Evolutionary conservation across 1,140 invertebrate genomes (phyloP).

Genomic region (Phymorhynchus buccinoides): DNA sequence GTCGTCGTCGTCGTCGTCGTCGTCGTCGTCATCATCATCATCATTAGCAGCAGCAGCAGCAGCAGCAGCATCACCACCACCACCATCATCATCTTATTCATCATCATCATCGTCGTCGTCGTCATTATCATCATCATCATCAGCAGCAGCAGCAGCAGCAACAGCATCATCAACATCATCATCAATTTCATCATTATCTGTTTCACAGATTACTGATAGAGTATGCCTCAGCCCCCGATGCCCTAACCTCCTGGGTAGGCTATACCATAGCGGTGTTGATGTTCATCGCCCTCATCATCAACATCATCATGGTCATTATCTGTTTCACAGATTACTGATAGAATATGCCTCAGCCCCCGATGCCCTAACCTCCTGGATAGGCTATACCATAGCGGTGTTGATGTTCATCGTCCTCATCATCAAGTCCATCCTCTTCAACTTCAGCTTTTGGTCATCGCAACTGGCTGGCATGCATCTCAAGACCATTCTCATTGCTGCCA

Average conservation of each 20-base stretch:
- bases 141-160: too few relatives aligned
- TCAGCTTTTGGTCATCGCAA: slow-evolving; percentile 65
- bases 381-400: slow-evolving; percentile 83
- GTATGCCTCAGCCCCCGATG: slow-evolving; percentile 28
- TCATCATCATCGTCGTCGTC: too few relatives aligned
- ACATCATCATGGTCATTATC: not conserved
- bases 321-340: slow-evolving; percentile 36
- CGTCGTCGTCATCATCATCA: too few relatives aligned
- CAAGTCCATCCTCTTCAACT: slow-evolving; percentile 85
- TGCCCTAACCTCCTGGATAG: slow-evolving; percentile 80
- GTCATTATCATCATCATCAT: not conserved
- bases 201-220: slow-evolving; percentile 37
- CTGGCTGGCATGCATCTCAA: slow-evolving; percentile 90
- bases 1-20: too few relatives aligned
- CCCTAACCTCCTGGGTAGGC: slow-evolving; percentile 82
- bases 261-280: slow-evolving; percentile 84
- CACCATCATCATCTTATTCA: too few relatives aligned
- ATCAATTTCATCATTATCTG: not conserved
- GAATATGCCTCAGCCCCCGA: slow-evolving; percentile 31
- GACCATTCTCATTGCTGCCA: slow-evolving; percentile 91
- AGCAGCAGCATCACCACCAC: too few relatives aligned
- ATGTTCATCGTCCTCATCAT: slow-evolving; percentile 85
- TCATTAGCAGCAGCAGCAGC: too few relatives aligned
- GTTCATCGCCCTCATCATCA: slow-evolving; percentile 85
- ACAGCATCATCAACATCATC: too few relatives aligned